phyloP scores from a whole-genome alignment of 2,113 vertebrate genomes.

The Microtus pennsylvanicus region DNA sequence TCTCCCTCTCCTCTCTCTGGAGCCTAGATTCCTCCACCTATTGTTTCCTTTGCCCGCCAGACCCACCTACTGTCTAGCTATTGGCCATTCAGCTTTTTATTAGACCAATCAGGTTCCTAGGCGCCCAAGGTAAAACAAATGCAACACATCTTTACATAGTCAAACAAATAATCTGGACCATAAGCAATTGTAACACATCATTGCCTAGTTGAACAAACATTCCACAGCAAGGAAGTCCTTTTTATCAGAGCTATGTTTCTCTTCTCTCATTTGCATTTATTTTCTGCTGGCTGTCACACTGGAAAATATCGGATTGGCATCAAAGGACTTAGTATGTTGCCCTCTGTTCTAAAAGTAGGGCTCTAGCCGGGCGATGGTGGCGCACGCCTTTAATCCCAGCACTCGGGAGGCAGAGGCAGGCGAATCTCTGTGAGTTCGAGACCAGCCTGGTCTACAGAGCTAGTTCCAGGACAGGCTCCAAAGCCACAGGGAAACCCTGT shows the following conservation, averaged over 20 bases:
- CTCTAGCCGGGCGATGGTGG: too few species aligned
- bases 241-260: background rate
- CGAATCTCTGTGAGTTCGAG: too few species aligned
- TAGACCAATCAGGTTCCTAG: background rate
- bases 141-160: background rate
- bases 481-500: too few species aligned
- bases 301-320: slow-evolving; percentile 13
- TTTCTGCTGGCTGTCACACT: background rate
- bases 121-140: background rate
- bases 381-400: too few species aligned
- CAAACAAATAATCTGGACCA: background rate
- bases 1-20: background rate
- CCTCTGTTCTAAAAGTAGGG: background rate
- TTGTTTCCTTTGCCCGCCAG: background rate
- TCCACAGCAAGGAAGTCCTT: background rate
- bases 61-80: background rate
- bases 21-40: background rate
- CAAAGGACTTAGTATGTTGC: slow-evolving; percentile 38
- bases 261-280: slow-evolving; percentile 43
- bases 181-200: background rate
- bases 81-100: background rate
- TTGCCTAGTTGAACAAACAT: background rate
- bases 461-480: too few species aligned
- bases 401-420: too few species aligned
- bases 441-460: too few species aligned